Evolutionary conservation across 2,797 vertebrate species (phyloP).

Genomic region (Poecilia velifera): DNA sequence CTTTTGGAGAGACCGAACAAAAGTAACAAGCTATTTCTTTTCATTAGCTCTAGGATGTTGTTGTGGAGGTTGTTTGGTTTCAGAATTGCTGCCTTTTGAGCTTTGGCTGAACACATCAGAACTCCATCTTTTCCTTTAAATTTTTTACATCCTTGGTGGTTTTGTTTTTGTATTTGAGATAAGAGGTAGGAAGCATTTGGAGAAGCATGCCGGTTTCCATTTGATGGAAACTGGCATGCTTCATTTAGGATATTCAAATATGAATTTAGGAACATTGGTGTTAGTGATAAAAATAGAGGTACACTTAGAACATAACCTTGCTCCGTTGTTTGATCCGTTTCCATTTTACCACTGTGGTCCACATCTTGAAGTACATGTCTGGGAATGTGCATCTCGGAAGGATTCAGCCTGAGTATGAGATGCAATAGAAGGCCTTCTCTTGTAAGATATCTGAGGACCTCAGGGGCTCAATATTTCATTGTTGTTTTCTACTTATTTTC

Average conservation of each 20-base stretch:
- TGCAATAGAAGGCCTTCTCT: constrained; percentile 58
- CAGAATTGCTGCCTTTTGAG: constrained; percentile 53
- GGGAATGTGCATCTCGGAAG: constrained; percentile 28
- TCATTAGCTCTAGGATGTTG: constrained; percentile 72
- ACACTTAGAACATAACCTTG: constrained; percentile 4
- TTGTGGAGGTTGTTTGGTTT: constrained; percentile 71
- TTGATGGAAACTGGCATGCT: background rate
- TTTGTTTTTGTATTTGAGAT: constrained; percentile 52
- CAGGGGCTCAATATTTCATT: constrained; percentile 72
- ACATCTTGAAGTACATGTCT: constrained; percentile 36
- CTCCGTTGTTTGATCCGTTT: constrained; percentile 41
- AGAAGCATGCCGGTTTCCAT: background rate
- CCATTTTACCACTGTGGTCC: constrained; percentile 35
- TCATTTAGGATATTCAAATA: background rate
- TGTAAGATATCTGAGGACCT: constrained; percentile 72
- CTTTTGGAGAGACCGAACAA: constrained; percentile 65
- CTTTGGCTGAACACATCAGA: constrained; percentile 62
- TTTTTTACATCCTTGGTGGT: constrained; percentile 53
- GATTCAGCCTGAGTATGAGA: constrained; percentile 51
- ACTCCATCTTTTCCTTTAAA: constrained; percentile 56
- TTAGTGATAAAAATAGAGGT: background rate
- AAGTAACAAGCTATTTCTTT: constrained; percentile 75
- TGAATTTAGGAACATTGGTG: background rate
- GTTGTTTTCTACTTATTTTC: constrained; percentile 74
- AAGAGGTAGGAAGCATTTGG: constrained; percentile 18